A percentile compares a stretch with the other conserved stretches of the same genome.
phyloP scores from a whole-genome alignment of 2,888 invertebrate species.

The Blastobasis lacticolella region DNA sequence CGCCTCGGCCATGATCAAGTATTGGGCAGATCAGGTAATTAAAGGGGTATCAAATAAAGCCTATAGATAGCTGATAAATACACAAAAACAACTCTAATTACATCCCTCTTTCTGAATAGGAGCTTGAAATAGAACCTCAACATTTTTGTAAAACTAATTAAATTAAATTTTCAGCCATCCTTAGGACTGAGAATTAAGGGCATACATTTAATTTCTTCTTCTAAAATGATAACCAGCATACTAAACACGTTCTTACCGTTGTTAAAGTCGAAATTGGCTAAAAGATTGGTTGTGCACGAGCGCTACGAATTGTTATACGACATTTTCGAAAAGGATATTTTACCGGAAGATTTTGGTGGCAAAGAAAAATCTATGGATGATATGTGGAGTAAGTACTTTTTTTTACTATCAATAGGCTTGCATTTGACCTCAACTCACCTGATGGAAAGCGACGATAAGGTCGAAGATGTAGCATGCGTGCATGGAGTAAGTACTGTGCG shows the following conservation, averaged over 20 bases:
- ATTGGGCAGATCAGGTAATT: too few relatives aligned
- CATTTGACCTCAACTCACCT: too few relatives aligned
- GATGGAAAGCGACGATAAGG: too few relatives aligned
- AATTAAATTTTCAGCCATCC: slow-evolving; percentile 35
- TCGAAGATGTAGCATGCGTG: not conserved
- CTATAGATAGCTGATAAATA: too few relatives aligned
- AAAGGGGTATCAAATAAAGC: too few relatives aligned
- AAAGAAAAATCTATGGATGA: slow-evolving; percentile 20
- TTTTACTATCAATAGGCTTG: not conserved
- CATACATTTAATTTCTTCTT: slow-evolving; percentile 34
- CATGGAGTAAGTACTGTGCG: not conserved
- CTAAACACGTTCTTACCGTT: slow-evolving; percentile 34
- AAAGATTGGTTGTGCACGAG: slow-evolving; percentile 31
- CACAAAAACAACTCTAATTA: too few relatives aligned
- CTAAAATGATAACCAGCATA: slow-evolving; percentile 32
- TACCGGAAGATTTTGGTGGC: slow-evolving; percentile 49
- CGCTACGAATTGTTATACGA: slow-evolving; percentile 25
- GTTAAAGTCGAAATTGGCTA: slow-evolving; percentile 32
- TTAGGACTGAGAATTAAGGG: slow-evolving; percentile 41
- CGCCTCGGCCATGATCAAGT: too few relatives aligned
- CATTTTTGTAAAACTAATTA: not conserved
- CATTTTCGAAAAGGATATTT: slow-evolving; percentile 25
- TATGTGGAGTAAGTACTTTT: not conserved
- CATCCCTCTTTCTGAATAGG: not conserved
- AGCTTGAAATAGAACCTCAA: not conserved